These are phyloP conservation scores for Helarctos malayanus DNA, from an alignment of 2,797 vertebrate genomes.

Conservation along the genomic window DNA sequence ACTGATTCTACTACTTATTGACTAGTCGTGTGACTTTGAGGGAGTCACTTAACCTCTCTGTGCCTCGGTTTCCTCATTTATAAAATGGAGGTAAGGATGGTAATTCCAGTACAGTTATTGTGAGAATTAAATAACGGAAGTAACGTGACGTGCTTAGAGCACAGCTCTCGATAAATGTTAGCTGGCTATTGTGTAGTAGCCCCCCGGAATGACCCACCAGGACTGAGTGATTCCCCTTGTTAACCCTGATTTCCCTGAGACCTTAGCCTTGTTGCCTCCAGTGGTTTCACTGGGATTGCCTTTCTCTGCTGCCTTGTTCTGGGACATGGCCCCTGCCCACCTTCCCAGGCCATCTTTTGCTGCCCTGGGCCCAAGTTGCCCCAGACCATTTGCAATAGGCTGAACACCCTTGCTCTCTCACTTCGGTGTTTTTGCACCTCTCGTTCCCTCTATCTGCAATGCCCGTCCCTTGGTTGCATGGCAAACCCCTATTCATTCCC, in stretches of 20 bases:
- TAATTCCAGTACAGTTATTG: background rate
- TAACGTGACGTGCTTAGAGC: background rate
- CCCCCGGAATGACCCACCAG: background rate
- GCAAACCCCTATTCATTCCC: background rate
- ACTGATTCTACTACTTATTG: background rate
- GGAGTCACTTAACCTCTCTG: background rate
- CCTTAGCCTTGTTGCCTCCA: background rate
- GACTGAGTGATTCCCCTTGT: background rate
- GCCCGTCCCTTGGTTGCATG: background rate
- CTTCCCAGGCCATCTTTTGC: background rate
- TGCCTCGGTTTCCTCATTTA: background rate
- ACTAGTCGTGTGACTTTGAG: background rate
- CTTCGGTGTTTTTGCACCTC: background rate
- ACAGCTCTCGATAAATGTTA: background rate
- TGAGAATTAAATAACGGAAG: background rate
- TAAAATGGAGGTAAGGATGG: background rate
- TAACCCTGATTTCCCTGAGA: background rate
- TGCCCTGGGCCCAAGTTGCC: background rate
- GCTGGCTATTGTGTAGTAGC: background rate
- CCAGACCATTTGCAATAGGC: background rate
- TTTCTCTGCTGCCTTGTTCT: constrained; percentile 20
- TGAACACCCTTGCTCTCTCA: background rate
- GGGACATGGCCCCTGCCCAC: background rate
- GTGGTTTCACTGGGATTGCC: background rate
- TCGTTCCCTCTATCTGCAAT: background rate